Conservation (phyloP, 2,888 invertebrate genomes). For the Panzeria rudis region DNA sequence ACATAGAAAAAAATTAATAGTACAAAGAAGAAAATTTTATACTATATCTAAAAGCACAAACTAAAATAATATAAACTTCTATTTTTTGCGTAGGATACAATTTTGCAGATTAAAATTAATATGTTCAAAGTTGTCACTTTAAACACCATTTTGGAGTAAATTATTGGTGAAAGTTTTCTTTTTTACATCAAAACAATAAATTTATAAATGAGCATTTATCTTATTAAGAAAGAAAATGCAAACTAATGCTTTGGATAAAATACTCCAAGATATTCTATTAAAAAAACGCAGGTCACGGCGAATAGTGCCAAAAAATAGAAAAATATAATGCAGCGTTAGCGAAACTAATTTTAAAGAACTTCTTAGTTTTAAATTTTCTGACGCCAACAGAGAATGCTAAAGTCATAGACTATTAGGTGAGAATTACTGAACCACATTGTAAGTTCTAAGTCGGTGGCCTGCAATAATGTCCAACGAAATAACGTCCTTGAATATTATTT, state of each 20-base stretch:
- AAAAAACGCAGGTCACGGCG: not conserved
- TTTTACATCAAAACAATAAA: not conserved
- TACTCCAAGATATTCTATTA: not conserved
- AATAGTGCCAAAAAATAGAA: too few relatives aligned
- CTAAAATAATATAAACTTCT: not conserved
- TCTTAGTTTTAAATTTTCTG: too few relatives aligned
- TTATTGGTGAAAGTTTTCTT: not conserved
- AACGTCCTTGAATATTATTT: too few relatives aligned
- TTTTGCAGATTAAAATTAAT: not conserved
- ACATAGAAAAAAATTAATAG: not conserved
- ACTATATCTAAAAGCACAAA: not conserved
- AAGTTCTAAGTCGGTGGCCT: too few relatives aligned
- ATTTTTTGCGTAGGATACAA: not conserved
- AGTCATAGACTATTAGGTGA: too few relatives aligned
- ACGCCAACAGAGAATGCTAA: too few relatives aligned
- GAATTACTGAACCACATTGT: too few relatives aligned
- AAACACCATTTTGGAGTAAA: not conserved
- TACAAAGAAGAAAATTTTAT: not conserved
- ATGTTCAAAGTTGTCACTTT: not conserved
- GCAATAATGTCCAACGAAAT: too few relatives aligned
- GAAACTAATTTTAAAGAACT: too few relatives aligned
- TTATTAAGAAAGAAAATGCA: not conserved
- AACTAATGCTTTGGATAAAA: not conserved
- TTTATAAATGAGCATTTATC: not conserved
- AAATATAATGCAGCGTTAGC: too few relatives aligned